Evolutionary conservation across 2,113 vertebrate genomes (phyloP), one percentile per base, ranked within the genome.

Genomic region (Notarius quadriscutis): DNA sequence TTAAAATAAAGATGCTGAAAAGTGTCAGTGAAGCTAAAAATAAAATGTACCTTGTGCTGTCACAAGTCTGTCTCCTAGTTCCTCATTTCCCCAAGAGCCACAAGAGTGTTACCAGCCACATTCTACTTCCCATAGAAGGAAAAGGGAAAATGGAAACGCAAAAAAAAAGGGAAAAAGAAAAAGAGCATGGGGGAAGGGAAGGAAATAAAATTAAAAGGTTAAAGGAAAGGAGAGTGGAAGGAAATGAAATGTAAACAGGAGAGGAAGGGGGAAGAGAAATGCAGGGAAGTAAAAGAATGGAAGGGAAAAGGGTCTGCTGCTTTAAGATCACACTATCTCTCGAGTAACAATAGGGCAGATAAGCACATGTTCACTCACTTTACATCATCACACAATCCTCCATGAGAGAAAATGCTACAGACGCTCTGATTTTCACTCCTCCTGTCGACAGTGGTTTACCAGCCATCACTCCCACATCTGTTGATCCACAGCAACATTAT

Each of bases 281-380:
- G 11, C 1, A 25, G 2, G 22, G 0, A 53, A 53, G 1, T 5
- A 53, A 12, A 57, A 34, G 11, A 79, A 30, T 9, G n/a, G 7
- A 9, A 57, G 9, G 17, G 18, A 2, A 41, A 18, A 15, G 41
- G 22, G 71, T 14, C 57, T 85, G 17, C 60, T 12, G 30, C 72
- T n/a, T 62, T 12, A 63, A 86, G 53, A 41, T 58, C 58, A 65
- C 27, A 11, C 75, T 51, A 50, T 18, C 55, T 80, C 75, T 50
- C 2, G 15, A 34, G 50, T 41, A 86, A 48, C 51, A 69, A 17
- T 41, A 41, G 1, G 34, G 63, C n/a, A n/a, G 79, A 87, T 81
- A 81, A 87, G 78, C 78, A 72, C 86, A 53, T 20, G 51, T 79
- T 67, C 17, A 18, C 67, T 87, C 67, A 22, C 55, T 74, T 57